Evolutionary conservation across 2,888 invertebrate genomes (phyloP), one percentile per base, ranked within the genome.

Genomic region (Tinea trinotella): DNA sequence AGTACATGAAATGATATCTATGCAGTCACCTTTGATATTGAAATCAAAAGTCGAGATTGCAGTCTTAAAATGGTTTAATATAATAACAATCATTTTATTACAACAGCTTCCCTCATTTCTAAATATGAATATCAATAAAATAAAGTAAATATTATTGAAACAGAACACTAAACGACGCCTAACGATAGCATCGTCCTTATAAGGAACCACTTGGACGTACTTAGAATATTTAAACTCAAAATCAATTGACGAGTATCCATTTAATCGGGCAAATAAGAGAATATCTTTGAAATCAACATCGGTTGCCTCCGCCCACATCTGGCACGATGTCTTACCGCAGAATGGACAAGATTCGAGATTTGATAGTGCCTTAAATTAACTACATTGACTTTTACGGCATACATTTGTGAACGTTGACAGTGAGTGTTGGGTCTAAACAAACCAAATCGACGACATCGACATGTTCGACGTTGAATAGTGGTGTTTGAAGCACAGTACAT

Each of bases 271-370:
- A 34, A 54, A 56, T 50, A 56, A 56, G 54, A 59, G 55, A 66
- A 71, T 76, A 76, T 75, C 72, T 74, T 73, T 61, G 67, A 67
- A 76, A 77, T 77, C 73, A 71, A 75, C 74, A 68, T 64, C 40
- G 24, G 24, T 40, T 22, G 61, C 60, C 60, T 60, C 69, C 79
- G 74, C 81, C 79, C 73, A 79, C 80, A 64, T 62, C 56, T 59
- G 58, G 64, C 64, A 68, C 69, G 68, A 72, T 68, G 68, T 68
- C 61, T 35, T 22, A 34, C 35, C 52, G 61, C 63, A 53, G 49
- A 30, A 53, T 18, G 62, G 62, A 74, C 74, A 74, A 71, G 70
- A 65, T 65, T 61, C 65, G 61, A 69, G 66, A 64, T 64, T 60
- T 70, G 74, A 79, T 71, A 68, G 69, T 61, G 65, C 63, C 64